A percentile compares a stretch with the other conserved stretches of the same genome.
These are phyloP conservation scores for Prunella strophiata DNA, from an alignment of 2,797 vertebrate species.

Conservation along the genomic window DNA sequence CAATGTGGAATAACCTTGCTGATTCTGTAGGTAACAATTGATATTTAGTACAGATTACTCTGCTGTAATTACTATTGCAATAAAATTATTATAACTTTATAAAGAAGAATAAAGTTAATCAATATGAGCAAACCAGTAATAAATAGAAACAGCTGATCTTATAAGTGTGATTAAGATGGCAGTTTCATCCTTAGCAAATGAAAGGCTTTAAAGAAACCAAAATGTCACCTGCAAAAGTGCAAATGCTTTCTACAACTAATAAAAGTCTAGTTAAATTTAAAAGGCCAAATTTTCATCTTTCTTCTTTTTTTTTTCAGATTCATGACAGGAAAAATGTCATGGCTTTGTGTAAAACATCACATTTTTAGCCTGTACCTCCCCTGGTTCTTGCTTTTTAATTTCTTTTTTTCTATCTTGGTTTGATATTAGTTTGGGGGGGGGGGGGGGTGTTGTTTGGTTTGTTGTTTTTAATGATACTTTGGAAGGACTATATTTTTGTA, in stretches of 20 bases:
- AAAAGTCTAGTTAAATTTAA: neutral
- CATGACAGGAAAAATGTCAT: neutral
- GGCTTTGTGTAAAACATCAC: neutral
- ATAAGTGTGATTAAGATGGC: neutral
- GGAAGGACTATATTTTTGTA: neutral
- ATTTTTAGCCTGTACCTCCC: neutral
- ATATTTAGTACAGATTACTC: neutral
- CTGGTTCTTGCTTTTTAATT: fast-evolving
- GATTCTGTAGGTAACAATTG: neutral
- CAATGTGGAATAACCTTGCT: neutral
- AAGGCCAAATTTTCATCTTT: neutral
- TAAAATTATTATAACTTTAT: neutral
- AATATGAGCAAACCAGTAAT: neutral
- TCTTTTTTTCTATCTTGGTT: neutral
- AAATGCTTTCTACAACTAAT: neutral
- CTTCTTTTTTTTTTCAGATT: fast-evolving
- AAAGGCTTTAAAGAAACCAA: neutral
- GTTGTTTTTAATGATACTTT: neutral
- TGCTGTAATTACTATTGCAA: neutral
- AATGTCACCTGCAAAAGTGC: neutral
- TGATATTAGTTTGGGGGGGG: fast-evolving
- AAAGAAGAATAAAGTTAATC: neutral
- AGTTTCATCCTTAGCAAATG: neutral
- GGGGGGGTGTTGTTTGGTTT: neutral
- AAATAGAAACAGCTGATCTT: neutral